Base-by-base conservation (phyloP, 2,888 invertebrate species). In the Cosmorhoe ocellata region DNA sequence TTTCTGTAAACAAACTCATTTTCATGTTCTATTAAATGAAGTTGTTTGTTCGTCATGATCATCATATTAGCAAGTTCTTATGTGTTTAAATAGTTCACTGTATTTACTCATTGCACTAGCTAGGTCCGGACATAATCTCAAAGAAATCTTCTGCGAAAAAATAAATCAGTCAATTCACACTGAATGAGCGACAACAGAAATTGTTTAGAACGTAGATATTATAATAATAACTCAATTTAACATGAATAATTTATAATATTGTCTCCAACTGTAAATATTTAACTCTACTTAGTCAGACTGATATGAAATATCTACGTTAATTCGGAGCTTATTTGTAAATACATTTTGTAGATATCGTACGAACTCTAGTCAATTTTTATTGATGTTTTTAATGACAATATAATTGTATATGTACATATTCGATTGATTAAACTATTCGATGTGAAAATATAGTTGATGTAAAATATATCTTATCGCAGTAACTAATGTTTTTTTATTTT, bases 271-370 rank as follows among this genome's bases (percentile, higher is more conserved):
- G 68, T 67, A 67, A 61, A 66, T 64, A 67, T 59, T 50, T 67
- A 66, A 71, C 61, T 76, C 56, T 84, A n/a, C n/a, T n/a, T n/a
- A 85, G 83, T 79, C 79, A 68, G 87, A 86, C 82, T 83, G 85
- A 86, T 77, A 73, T 80, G 56, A 73, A 79, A 79, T 81, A 76
- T 79, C 74, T 76, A 75, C 63, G 78, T 76, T 84, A 79, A 76
- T 82, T 81, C 76, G 76, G 87, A 88, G 87, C 88, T 87, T 87
- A 87, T 79, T 73, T 87, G 86, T 88, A 87, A 74, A 87, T 85
- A 86, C 59, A 74, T 80, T 78, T 76, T 84, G 82, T 87, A 86
- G 86, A 79, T 84, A 87, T 69, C 71, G 67, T 77, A 76, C 75
- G 74, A 80, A 76, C 66, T 79, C 78, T 88, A 88, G 89, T 88